A percentile compares a stretch with the other conserved stretches of the same genome.
Conservation (phyloP, 1,140 invertebrate genomes). For the Eumeta japonica region DNA sequence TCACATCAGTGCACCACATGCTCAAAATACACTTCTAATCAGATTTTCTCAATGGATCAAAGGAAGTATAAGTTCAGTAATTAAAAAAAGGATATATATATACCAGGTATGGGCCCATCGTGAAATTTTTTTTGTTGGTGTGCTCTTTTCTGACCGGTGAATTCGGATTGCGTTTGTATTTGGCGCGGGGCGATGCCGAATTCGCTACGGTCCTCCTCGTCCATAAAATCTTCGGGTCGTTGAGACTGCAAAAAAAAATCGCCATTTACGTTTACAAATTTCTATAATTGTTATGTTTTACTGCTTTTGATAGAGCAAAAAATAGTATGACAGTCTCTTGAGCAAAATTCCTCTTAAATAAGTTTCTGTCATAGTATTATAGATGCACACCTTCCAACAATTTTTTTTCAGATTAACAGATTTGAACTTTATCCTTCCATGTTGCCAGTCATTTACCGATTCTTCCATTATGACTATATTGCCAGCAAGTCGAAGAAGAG, state of each 20-base stretch:
- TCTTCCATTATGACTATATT: too few species aligned
- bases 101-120: slow-evolving; percentile 76
- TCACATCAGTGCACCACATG: too few species aligned
- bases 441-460: too few species aligned
- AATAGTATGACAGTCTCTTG: neutral
- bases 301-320: neutral
- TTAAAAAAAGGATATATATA: too few species aligned
- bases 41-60: too few species aligned
- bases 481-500: too few species aligned
- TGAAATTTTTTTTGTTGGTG: slow-evolving; percentile 34
- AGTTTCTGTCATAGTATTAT: neutral
- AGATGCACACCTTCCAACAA: too few species aligned
- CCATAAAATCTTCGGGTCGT: slow-evolving; percentile 95
- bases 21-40: too few species aligned
- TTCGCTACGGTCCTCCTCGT: slow-evolving; percentile 93
- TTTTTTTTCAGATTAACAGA: too few species aligned
- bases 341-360: neutral
- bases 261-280: neutral
- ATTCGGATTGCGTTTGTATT: slow-evolving; percentile 73
- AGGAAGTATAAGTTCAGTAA: too few species aligned
- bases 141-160: slow-evolving; percentile 60
- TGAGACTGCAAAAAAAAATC: slow-evolving; percentile 55
- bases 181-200: slow-evolving; percentile 93
- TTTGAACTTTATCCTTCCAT: too few species aligned
- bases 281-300: neutral